These are phyloP conservation scores for Neodontobutis hainanensis DNA, from an alignment of 2,113 vertebrate species.

Conservation along the genomic window DNA sequence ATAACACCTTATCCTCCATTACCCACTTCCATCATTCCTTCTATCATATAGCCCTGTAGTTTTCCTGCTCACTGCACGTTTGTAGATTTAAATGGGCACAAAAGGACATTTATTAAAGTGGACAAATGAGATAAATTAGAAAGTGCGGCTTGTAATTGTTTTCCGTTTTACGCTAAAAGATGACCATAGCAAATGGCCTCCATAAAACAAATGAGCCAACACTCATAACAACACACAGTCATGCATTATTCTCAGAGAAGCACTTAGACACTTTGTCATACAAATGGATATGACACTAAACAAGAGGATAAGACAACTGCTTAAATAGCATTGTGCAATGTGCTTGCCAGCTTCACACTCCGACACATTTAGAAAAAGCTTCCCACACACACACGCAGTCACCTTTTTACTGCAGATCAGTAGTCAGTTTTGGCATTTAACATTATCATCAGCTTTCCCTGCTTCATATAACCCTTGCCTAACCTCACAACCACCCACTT, in stretches of 20 bases:
- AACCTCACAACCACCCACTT: conserved; percentile 57
- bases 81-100: conserved; percentile 45
- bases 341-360: conserved; percentile 28
- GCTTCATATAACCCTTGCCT: conserved; percentile 51
- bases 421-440: conserved; percentile 69
- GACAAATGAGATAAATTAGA: conserved; percentile 59
- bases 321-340: conserved; percentile 31
- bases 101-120: conserved; percentile 56
- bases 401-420: conserved; percentile 63
- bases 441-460: conserved; percentile 65
- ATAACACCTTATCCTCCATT: conserved; percentile 65
- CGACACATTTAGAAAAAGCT: conserved; percentile 8
- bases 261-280: neutral
- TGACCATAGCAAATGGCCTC: conserved; percentile 48
- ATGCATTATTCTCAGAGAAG: neutral
- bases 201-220: conserved; percentile 47
- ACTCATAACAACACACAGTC: conserved; percentile 28
- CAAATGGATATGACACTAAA: conserved; percentile 22
- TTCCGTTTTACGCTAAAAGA: conserved; percentile 49
- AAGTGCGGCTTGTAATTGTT: conserved; percentile 58
- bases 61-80: conserved; percentile 12
- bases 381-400: neutral
- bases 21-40: conserved; percentile 64
- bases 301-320: conserved; percentile 29
- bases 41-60: conserved; percentile 38